Conservation (phyloP, 2,113 vertebrate genomes). For the Proterorhinus semilunaris region DNA sequence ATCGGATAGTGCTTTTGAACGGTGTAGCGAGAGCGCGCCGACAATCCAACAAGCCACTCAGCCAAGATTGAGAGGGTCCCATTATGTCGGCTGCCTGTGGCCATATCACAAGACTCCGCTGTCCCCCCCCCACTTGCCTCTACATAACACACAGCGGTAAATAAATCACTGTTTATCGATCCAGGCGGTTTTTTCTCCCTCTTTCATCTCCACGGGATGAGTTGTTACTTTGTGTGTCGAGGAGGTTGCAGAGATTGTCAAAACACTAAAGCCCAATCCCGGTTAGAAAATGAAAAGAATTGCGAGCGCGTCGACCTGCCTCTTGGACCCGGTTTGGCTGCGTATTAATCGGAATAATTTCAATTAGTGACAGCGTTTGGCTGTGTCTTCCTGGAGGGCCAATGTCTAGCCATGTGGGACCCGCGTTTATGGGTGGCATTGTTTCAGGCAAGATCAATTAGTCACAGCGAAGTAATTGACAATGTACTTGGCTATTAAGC, state of each 20-base stretch:
- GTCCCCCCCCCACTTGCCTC: conserved; percentile 73
- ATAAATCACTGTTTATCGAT: conserved; percentile 98
- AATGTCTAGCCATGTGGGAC: conserved; percentile 44
- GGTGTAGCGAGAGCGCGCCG: conserved; percentile 78
- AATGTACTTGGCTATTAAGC: conserved; percentile 49
- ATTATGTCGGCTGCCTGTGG: conserved; percentile 93
- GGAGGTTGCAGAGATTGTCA: conserved; percentile 49
- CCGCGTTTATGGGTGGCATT: conserved; percentile 34
- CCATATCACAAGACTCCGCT: conserved; percentile 75
- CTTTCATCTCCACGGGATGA: conserved; percentile 87
- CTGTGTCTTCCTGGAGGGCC: conserved; percentile 38
- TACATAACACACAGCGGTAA: conserved; percentile 94
- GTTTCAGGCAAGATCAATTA: conserved; percentile 67
- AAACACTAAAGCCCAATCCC: conserved; percentile 42
- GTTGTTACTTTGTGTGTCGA: conserved; percentile 88
- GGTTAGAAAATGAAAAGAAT: conserved; percentile 61
- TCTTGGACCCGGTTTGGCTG: conserved; percentile 51
- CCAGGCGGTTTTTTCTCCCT: conserved; percentile 61
- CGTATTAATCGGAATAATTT: conserved; percentile 60
- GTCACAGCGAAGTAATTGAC: conserved; percentile 57
- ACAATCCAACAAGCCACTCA: conserved; percentile 90
- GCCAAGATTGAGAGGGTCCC: conserved; percentile 91
- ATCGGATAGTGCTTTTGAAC: conserved; percentile 91
- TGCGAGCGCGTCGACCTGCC: conserved; percentile 28
- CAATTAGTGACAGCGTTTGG: conserved; percentile 52